phyloP scores from a whole-genome alignment of 2,113 vertebrate species.

The Ctenodactylus gundi region DNA sequence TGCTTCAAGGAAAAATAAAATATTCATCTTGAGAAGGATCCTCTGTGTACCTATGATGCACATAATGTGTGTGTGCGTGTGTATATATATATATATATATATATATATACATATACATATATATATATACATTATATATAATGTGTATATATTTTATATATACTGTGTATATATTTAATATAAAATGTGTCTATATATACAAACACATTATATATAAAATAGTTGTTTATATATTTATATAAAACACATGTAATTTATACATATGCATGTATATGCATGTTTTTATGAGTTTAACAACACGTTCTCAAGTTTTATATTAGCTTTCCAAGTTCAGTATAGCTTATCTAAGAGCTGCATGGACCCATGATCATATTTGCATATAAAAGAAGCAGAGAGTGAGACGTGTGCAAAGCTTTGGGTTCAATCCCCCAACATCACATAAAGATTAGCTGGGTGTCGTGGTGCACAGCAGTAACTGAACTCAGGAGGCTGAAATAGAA shows the following conservation, averaged over 20 bases:
- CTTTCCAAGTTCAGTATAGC: not conserved
- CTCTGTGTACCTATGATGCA: not conserved
- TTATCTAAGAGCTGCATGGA: not conserved
- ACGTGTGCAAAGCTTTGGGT: not conserved
- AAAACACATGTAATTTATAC: too few relatives aligned
- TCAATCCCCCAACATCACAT: too few relatives aligned
- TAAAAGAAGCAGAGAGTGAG: not conserved
- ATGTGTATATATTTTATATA: not conserved
- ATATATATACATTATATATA: not conserved
- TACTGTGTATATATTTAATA: too few relatives aligned
- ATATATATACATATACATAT: not conserved
- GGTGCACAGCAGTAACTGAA: too few relatives aligned
- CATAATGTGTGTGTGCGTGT: not conserved
- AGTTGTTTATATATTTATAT: too few relatives aligned
- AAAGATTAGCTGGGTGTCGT: too few relatives aligned
- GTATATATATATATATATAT: not conserved
- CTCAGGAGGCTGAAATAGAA: too few relatives aligned
- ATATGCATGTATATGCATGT: too few relatives aligned
- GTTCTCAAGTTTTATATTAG: not conserved
- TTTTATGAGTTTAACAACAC: not conserved
- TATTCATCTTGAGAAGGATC: not conserved
- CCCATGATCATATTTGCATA: not conserved
- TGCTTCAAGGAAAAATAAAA: not conserved
- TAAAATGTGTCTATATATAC: too few relatives aligned
- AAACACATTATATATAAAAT: too few relatives aligned